Evolutionary conservation across 2,797 vertebrate genomes (phyloP).

Genomic region (Pantherophis alleghaniensis): DNA sequence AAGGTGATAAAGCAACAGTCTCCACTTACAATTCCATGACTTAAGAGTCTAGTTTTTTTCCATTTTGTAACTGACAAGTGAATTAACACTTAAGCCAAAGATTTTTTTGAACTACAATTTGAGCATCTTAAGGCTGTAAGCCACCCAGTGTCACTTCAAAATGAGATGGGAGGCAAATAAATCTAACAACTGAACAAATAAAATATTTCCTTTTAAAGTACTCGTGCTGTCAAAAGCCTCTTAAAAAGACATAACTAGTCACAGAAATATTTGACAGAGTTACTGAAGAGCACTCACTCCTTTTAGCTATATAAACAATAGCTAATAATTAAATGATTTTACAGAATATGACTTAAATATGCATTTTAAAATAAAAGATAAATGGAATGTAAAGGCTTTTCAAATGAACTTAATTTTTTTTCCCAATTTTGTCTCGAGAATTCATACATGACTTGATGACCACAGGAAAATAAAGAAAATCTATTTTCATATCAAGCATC

Average conservation of each 20-base stretch:
- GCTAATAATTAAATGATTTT: slow-evolving; percentile 37
- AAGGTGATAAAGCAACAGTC: slow-evolving; percentile 28
- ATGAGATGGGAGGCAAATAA: neutral
- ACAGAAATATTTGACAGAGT: slow-evolving; percentile 5
- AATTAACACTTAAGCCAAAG: slow-evolving; percentile 60
- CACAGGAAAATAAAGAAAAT: neutral
- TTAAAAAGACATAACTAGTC: slow-evolving; percentile 43
- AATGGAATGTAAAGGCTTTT: slow-evolving; percentile 13
- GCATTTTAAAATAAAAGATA: neutral
- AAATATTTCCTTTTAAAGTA: neutral
- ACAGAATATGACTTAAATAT: slow-evolving; percentile 42
- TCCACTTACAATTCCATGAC: slow-evolving; percentile 34
- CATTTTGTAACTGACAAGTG: slow-evolving; percentile 66
- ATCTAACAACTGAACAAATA: neutral
- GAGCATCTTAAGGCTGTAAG: slow-evolving; percentile 12
- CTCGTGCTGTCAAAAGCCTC: slow-evolving; percentile 26
- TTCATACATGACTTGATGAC: neutral
- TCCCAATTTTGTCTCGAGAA: slow-evolving; percentile 20
- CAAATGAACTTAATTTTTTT: slow-evolving; percentile 37
- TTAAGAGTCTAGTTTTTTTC: slow-evolving; percentile 1
- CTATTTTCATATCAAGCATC: neutral
- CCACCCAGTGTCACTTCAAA: neutral
- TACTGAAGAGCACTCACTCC: neutral
- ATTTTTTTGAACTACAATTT: slow-evolving; percentile 48
- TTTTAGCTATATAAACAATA: slow-evolving; percentile 7